Evolutionary conservation across 2,888 invertebrate species (phyloP).

Genomic region (Trichopoda pennipes): DNA sequence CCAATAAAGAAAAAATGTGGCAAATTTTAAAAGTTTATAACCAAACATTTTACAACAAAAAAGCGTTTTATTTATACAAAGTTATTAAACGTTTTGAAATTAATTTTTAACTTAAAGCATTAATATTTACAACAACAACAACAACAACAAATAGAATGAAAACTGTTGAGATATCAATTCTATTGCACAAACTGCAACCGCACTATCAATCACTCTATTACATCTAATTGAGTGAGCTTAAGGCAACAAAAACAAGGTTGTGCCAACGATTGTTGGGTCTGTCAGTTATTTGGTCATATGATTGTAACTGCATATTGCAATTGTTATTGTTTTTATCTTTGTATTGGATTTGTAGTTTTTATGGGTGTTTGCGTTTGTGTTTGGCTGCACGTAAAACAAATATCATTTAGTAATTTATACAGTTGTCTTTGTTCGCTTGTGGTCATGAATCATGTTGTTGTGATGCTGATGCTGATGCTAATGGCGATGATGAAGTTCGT

Average conservation of each 20-base stretch:
- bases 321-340: slow-evolving; percentile 4
- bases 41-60: slow-evolving; percentile 1
- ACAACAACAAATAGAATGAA: not conserved
- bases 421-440: slow-evolving; percentile 17
- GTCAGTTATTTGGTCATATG: not conserved
- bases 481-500: slow-evolving; percentile 21
- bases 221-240: slow-evolving; percentile 10
- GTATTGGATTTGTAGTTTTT: not conserved
- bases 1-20: slow-evolving; percentile 48
- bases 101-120: not conserved
- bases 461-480: slow-evolving; percentile 4
- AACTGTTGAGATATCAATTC: slow-evolving; percentile 21
- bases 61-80: slow-evolving; percentile 8
- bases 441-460: slow-evolving; percentile 35
- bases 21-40: slow-evolving; percentile 37
- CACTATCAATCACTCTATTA: not conserved
- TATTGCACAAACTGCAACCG: not conserved
- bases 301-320: not conserved
- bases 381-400: slow-evolving; percentile 15
- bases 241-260: not conserved
- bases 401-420: slow-evolving; percentile 33
- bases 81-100: not conserved
- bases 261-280: too few species aligned
- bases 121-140: too few species aligned
- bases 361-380: not conserved